Evolutionary conservation across 2,888 invertebrate species (phyloP).

Genomic region (Deroplatys truncata): DNA sequence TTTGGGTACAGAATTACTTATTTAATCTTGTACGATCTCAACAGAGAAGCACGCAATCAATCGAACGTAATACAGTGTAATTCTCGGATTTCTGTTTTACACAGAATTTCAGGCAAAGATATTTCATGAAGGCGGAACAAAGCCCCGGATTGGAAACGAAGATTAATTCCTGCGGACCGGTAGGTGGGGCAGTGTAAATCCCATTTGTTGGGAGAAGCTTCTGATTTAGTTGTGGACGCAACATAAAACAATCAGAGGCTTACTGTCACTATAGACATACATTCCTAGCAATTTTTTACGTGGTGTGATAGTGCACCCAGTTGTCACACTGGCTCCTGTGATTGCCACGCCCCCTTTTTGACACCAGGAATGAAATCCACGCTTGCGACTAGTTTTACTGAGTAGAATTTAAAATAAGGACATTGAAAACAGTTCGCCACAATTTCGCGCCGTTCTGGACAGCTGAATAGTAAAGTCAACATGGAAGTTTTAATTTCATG

Average conservation of each 20-base stretch:
- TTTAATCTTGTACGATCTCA: not conserved
- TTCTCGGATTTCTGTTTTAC: not conserved
- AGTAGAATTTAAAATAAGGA: not conserved
- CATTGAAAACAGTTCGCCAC: not conserved
- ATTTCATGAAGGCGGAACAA: not conserved
- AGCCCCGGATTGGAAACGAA: not conserved
- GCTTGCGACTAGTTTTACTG: not conserved
- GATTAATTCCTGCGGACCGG: not conserved
- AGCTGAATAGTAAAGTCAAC: not conserved
- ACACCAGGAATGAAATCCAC: not conserved
- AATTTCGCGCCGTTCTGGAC: not conserved
- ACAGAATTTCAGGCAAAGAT: not conserved
- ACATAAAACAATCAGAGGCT: not conserved
- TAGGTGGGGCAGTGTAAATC: not conserved
- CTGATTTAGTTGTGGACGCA: not conserved
- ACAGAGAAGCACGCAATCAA: not conserved
- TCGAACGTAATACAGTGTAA: not conserved
- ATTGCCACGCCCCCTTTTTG: not conserved
- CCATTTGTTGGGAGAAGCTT: not conserved
- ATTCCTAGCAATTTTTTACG: not conserved
- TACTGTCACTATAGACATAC: not conserved
- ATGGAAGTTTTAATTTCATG: not conserved
- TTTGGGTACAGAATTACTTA: not conserved
- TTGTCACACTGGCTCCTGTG: not conserved
- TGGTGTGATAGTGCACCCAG: not conserved